phyloP scores from a whole-genome alignment of 2,888 invertebrate genomes.

The Melanchra persicariae region DNA sequence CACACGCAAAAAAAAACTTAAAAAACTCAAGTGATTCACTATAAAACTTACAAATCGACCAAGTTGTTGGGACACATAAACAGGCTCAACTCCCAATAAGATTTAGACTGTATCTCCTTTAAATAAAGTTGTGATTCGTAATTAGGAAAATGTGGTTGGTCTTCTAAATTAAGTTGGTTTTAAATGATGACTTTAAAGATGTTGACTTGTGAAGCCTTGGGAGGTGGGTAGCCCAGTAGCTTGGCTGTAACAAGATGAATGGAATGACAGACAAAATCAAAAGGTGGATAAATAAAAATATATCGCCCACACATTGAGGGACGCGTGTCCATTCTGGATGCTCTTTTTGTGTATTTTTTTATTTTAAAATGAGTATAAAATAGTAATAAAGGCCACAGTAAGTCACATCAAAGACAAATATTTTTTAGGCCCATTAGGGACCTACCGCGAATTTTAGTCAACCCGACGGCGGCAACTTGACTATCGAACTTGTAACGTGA shows the following conservation, averaged over 20 bases:
- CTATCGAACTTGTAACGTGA: neutral
- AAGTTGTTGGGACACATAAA: conserved; percentile 38
- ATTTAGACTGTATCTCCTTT: conserved; percentile 59
- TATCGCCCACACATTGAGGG: conserved; percentile 81
- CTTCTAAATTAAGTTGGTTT: conserved; percentile 54
- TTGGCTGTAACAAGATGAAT: conserved; percentile 81
- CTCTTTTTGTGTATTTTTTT: neutral
- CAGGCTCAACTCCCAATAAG: conserved; percentile 7
- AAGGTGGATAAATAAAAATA: conserved; percentile 75
- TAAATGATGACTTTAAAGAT: conserved; percentile 76
- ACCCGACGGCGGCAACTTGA: conserved; percentile 35
- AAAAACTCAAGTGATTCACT: conserved; percentile 83
- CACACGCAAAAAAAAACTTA: conserved; percentile 69
- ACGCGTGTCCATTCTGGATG: conserved; percentile 69
- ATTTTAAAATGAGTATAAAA: neutral
- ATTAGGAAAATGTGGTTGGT: conserved; percentile 18
- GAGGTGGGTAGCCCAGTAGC: conserved; percentile 86
- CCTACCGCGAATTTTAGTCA: neutral
- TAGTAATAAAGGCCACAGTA: no score
- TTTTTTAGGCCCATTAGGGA: conserved; percentile 40
- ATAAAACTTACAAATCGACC: conserved; percentile 75
- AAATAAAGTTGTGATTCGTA: conserved; percentile 66
- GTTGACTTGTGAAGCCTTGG: conserved; percentile 72
- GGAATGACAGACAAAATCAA: conserved; percentile 81
- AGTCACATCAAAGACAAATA: no score